Base-by-base conservation (phyloP, 2,888 invertebrate species). In the Drosophila siamana region DNA sequence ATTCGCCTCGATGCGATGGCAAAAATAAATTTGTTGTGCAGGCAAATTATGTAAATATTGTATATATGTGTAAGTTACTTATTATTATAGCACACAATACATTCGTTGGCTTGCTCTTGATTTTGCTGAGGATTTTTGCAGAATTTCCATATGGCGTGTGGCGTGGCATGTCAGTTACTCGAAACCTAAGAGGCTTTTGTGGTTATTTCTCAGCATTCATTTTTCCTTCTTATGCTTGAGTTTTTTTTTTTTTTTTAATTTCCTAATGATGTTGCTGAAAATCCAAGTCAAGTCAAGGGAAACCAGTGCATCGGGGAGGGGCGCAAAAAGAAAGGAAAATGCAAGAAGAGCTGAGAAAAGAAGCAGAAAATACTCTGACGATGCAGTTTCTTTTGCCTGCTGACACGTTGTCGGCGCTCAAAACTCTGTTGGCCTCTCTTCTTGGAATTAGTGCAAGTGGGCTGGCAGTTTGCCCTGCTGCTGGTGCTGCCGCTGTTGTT, bases 241-340 rank as follows among this genome's bases (percentile, higher is more conserved):
- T 26, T 46, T 26, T 48, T 19, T 4, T 50, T 47, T 68, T 48
- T 60, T 69, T 86, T 82, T 69, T 72, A 87, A 85, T 82, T 78
- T 85, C 51, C 67, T 87, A 87, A 85, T 82, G 87, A 81, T 81
- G 85, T 57, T 67, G 65, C 69, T 63, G 46, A 57, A 61, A 60
- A 54, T 66, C 30, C 28, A 40, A 74, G 55, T 43, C 54, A 54
- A 65, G 76, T 51, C 19, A 28, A 51, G 61, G 36, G 40, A 54
- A 47, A 26, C 24, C 7, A 15, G 52, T 22, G 48, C 30, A 51
- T 11, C 13, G 15, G 24, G 36, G 15, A 13, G 15, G 13, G 26
- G 8, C 1, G 7, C n/a, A n/a, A n/a, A 24, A 44, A 24, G 8
- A 24, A 41, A n/a, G 24, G 28, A 19, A 15, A 9, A 36, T 8